A percentile compares a stretch with the other conserved stretches of the same genome.
Conservation (phyloP, 2,888 invertebrate species). For the Steinernema carpocapsae region DNA sequence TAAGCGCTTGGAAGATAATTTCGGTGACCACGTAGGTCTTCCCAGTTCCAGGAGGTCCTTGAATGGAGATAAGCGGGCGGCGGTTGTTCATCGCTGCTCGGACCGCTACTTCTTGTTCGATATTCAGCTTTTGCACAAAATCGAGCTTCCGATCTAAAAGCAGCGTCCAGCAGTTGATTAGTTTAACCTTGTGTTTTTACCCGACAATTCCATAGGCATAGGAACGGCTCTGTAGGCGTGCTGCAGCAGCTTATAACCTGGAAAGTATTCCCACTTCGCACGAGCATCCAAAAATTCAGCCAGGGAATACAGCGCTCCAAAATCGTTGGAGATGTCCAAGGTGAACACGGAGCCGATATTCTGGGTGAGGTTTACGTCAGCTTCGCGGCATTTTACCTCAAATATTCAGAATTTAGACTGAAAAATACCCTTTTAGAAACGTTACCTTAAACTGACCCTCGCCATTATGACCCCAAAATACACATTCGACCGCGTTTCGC, state of each 20-base stretch:
- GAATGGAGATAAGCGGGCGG: slow-evolving; percentile 28
- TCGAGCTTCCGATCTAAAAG: background rate
- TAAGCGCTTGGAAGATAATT: slow-evolving; percentile 45
- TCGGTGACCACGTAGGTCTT: slow-evolving; percentile 43
- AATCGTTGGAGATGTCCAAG: slow-evolving; percentile 17
- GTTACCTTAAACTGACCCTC: background rate
- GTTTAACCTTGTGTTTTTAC: background rate
- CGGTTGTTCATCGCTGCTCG: slow-evolving; percentile 34
- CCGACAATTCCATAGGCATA: slow-evolving; percentile 12
- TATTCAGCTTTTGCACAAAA: slow-evolving; percentile 36
- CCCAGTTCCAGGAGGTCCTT: slow-evolving; percentile 37
- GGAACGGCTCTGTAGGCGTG: slow-evolving; percentile 35
- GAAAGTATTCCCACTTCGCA: slow-evolving; percentile 30
- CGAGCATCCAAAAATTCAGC: slow-evolving; percentile 32
- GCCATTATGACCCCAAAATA: slow-evolving; percentile 25
- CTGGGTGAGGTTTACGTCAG: background rate
- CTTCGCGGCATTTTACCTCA: slow-evolving; percentile 1
- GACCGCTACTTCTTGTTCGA: slow-evolving; percentile 34
- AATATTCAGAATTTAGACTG: background rate
- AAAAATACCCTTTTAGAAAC: background rate
- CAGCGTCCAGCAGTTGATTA: background rate
- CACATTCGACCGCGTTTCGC: background rate
- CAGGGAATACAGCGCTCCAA: slow-evolving; percentile 27
- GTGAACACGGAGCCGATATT: slow-evolving; percentile 6
- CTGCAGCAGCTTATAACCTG: slow-evolving; percentile 33